Base-by-base conservation (phyloP, 2,113 vertebrate species). In the Pionites leucogaster region DNA sequence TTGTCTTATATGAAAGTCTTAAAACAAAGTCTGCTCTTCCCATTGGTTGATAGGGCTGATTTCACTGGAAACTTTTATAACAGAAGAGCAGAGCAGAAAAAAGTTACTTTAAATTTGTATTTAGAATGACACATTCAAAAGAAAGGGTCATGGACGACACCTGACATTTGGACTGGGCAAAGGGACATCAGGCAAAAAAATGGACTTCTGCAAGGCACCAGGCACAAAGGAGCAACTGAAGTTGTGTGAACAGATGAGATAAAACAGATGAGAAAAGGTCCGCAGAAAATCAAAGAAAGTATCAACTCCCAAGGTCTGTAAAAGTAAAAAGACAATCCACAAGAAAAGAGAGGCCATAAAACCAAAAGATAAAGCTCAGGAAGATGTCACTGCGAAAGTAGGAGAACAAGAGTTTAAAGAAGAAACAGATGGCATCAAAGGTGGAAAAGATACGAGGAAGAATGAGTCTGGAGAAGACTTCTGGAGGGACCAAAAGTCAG, bases 41-140 rank as follows among this genome's bases (percentile, higher is more conserved):
- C 52, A 33, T 44, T 82, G 47, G 44, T 47, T 83, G 28, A 74
- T 31, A 31, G 17, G 55, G 4, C 3, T 63, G 23, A 64, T 92
- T 88, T 88, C 35, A 52, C 39, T 83, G 49, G 52, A 89, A 89
- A 63, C 19, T 88, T 91, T 93, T 79, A 68, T 49, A 46, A 42
- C 12, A 41, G 49, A 71, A 35, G 16, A 88, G 20, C 10, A 35
- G 16, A 88, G 20, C 10, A 50, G 31, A 71, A 82, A 79, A 78
- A 35, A 31, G 5, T 1, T 24, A 17, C 25, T 6, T 95, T 82
- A 75, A 82, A 78, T 95, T 87, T 94, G 28, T 89, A 59, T 91
- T 89, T 81, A 37, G 52, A 94, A 86, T 84, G 41, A 92, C n/a
- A 72, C 44, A 78, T 84, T 78, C 46, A 71, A 89, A 91, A 74